Evolutionary conservation across 2,797 vertebrate species (phyloP).

Genomic region (Scomberomorus guttatus): DNA sequence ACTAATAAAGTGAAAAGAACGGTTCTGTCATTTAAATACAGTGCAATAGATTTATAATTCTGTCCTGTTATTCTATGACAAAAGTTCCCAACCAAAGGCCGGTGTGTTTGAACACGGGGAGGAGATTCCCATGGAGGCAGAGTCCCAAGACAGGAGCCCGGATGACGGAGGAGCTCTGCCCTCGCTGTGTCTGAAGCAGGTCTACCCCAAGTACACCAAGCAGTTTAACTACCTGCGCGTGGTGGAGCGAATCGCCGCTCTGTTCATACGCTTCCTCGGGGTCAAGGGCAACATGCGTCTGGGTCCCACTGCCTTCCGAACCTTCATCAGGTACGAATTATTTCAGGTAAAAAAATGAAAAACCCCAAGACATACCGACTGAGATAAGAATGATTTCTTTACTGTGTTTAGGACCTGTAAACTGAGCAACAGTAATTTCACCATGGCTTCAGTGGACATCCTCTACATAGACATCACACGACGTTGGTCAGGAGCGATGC

Average conservation of each 20-base stretch:
- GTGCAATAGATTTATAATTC: neutral
- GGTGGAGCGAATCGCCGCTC: constrained; percentile 90
- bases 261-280: constrained; percentile 96
- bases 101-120: constrained; percentile 53
- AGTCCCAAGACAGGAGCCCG: constrained; percentile 41
- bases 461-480: constrained; percentile 97
- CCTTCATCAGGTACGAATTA: constrained; percentile 90
- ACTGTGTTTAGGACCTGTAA: constrained; percentile 89
- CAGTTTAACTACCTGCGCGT: constrained; percentile 93
- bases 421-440: constrained; percentile 91
- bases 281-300: constrained; percentile 94
- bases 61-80: constrained; percentile 7
- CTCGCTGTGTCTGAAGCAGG: constrained; percentile 94
- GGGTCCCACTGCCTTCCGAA: constrained; percentile 95
- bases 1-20: neutral
- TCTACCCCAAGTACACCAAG: constrained; percentile 95
- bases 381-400: neutral
- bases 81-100: constrained; percentile 74
- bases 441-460: constrained; percentile 97
- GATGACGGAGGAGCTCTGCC: constrained; percentile 75
- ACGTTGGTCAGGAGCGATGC: constrained; percentile 86
- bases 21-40: neutral
- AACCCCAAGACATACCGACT: neutral
- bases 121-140: constrained; percentile 63
- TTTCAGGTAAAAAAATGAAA: neutral